phyloP scores from a whole-genome alignment of 2,113 vertebrate species.

The Podocnemis expansa region DNA sequence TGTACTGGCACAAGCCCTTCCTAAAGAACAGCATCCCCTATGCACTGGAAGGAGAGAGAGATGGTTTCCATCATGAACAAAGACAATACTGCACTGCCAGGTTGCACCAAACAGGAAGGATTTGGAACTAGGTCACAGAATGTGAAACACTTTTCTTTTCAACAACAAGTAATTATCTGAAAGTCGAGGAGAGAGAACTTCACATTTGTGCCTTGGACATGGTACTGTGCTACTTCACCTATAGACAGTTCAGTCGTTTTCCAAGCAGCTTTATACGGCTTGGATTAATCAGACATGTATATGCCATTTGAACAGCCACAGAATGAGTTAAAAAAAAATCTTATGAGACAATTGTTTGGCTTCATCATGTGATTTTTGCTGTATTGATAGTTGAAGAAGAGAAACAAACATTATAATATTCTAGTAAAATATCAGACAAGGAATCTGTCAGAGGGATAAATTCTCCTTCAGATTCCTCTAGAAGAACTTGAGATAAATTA shows the following conservation, averaged over 20 bases:
- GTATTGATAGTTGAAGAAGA: slow-evolving; percentile 2
- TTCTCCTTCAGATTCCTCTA: background rate
- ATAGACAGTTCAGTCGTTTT: slow-evolving; percentile 9
- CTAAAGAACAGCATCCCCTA: slow-evolving; percentile 7
- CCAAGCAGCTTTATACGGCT: background rate
- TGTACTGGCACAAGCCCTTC: background rate
- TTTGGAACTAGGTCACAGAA: slow-evolving; percentile 34
- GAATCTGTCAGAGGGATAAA: background rate
- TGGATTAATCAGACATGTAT: slow-evolving; percentile 5
- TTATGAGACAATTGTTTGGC: background rate
- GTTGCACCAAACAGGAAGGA: slow-evolving; percentile 20
- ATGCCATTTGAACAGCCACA: background rate
- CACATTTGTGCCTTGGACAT: slow-evolving; percentile 17
- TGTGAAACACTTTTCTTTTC: background rate
- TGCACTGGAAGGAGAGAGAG: slow-evolving; percentile 25
- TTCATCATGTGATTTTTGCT: background rate
- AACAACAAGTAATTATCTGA: slow-evolving; percentile 9
- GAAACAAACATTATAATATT: background rate
- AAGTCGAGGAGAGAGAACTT: slow-evolving; percentile 20
- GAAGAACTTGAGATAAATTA: background rate
- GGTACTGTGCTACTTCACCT: background rate
- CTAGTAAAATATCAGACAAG: background rate
- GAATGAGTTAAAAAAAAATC: background rate
- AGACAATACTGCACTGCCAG: slow-evolving; percentile 35
- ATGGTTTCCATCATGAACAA: slow-evolving; percentile 37